Percentiles rank a stretch among this genome's conserved stretches.
phyloP scores from a whole-genome alignment of 2,888 invertebrate species.

The Hecatera dysodea region DNA sequence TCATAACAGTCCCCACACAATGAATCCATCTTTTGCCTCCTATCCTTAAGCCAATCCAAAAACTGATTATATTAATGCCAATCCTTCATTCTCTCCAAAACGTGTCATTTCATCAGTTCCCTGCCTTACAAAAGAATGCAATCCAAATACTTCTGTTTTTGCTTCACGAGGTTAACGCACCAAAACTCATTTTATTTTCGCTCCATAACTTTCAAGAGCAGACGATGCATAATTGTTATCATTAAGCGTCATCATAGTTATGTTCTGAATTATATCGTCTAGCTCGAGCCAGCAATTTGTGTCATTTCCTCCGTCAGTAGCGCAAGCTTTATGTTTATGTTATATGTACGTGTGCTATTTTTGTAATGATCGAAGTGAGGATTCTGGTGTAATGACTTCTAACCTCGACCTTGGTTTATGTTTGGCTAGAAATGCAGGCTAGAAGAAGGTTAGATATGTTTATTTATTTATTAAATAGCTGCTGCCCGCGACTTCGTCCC shows the following conservation, averaged over 20 bases:
- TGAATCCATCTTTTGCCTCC: background rate
- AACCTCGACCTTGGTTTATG: constrained; percentile 26
- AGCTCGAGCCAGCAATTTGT: constrained; percentile 27
- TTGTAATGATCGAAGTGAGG: constrained; percentile 4
- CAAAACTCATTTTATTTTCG: constrained; percentile 58
- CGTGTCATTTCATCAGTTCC: background rate
- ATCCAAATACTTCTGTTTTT: constrained; percentile 20
- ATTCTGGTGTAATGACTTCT: constrained; percentile 16
- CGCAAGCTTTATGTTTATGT: constrained; percentile 3
- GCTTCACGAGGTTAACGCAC: constrained; percentile 59
- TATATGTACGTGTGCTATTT: constrained; percentile 18
- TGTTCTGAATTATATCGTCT: constrained; percentile 45
- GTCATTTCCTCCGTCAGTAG: constrained; percentile 40
- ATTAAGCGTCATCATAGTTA: constrained; percentile 52
- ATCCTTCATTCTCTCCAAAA: background rate
- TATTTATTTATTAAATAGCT: no score
- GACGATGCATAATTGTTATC: constrained; percentile 58
- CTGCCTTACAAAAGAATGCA: constrained; percentile 28
- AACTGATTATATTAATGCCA: no score
- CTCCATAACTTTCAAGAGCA: constrained; percentile 66
- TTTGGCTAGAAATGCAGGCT: background rate
- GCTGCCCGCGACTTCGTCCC: no score
- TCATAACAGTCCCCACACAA: background rate
- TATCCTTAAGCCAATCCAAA: background rate
- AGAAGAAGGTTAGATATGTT: background rate